Base-by-base conservation (phyloP, 2,113 vertebrate species). In the Arothron firmamentum region DNA sequence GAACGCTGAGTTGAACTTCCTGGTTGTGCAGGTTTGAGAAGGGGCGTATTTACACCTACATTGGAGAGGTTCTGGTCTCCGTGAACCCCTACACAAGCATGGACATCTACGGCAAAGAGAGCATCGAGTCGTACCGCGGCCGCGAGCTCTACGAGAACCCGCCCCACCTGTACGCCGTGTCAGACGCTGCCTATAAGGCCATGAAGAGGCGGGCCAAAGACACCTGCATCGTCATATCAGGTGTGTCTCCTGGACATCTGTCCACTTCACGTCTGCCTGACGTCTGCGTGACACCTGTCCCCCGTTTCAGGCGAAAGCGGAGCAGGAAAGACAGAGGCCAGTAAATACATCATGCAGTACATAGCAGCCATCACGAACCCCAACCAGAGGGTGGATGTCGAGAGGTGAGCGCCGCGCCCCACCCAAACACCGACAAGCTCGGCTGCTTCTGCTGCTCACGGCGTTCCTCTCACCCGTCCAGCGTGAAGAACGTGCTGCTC, bases 331-430 rank as follows among this genome's bases (percentile, higher is more conserved):
- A 97, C 95, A 0, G 95, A 97, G 70, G 95, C 95, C 21, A 96
- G 95, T 78, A 97, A 96, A 77, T 94, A 94, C 72, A 96, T 96
- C 85, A 96, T 96, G 95, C 95, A 96, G 64, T 97, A 96, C 64
- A 96, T 97, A 0, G 94, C 95, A 0, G 95, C 95, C 1, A 94
- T 97, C 85, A 96, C 95, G 4, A 97, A 96, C 81, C 94, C 94
- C 1, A 90, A 73, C 63, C 95, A 94, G 85, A 88, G 93, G 25
- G 90, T 80, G 0, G 95, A 96, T 78, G 95, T 96, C 10, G 94
- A 97, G 85, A 96, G 93, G 95, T 96, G 67, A 92, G 90, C 8
- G 4, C 11, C 1, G 6, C n/a, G 50, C 25, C 21, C 21, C 12
- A 11, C 1, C 11, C n/a, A 5, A 14, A 19, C 9, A 2, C 4